Percentiles rank a stretch among this genome's conserved stretches.
Conservation (phyloP, 53 echinoderm and acorn worm species). For the Paelopatides confundens region DNA sequence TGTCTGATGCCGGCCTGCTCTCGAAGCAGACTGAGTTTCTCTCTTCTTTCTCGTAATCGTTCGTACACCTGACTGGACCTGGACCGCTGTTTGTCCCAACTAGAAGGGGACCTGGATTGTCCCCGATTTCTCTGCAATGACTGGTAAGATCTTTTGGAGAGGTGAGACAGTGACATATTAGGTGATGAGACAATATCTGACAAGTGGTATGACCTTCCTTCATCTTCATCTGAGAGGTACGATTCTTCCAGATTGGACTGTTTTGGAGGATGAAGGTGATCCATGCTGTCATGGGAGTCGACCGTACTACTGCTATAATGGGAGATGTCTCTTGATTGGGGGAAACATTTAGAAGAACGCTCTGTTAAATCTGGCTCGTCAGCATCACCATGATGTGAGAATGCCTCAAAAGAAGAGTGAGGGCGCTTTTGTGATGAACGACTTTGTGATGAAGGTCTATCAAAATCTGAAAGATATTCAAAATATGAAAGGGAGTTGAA, state of each 20-base stretch:
- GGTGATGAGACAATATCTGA: conserved; percentile 93
- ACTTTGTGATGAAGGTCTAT: background rate
- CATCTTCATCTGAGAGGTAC: conserved; percentile 52
- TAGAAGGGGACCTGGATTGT: background rate
- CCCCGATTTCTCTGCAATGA: background rate
- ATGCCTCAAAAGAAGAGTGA: conserved; percentile 49
- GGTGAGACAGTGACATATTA: background rate
- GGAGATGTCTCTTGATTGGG: conserved; percentile 38
- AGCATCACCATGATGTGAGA: background rate
- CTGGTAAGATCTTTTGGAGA: conserved; percentile 9
- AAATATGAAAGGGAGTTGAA: too few species aligned
- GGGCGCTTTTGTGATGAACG: conserved; percentile 68
- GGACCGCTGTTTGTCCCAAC: conserved; percentile 31
- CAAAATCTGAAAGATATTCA: background rate
- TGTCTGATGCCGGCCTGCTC: conserved; percentile 81
- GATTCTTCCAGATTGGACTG: conserved; percentile 33
- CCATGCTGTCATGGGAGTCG: conserved; percentile 74
- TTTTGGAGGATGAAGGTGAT: conserved; percentile 34
- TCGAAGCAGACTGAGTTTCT: conserved; percentile 79
- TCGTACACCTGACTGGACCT: conserved; percentile 85
- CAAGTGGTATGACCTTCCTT: conserved; percentile 92
- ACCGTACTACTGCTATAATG: conserved; percentile 86
- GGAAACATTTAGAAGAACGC: background rate
- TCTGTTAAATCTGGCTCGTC: conserved; percentile 55
- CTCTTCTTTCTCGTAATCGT: conserved; percentile 84